A percentile compares a stretch with the other conserved stretches of the same genome.
Conservation (phyloP, 2,888 invertebrate genomes). For the Cyaniris semiargus region DNA sequence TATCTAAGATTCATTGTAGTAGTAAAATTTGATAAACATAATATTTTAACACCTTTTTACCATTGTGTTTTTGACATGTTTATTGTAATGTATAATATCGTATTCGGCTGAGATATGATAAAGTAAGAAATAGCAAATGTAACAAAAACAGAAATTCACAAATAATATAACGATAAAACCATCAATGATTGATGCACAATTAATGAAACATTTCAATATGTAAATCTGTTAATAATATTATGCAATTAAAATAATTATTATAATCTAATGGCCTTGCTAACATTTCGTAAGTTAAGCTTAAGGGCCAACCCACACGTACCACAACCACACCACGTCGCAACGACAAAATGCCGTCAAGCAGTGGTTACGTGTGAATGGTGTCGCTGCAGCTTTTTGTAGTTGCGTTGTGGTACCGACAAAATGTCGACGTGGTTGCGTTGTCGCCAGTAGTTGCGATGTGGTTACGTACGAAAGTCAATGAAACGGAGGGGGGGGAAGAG, state of each 20-base stretch:
- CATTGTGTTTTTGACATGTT: not conserved
- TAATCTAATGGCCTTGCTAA: not conserved
- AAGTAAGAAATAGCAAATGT: not conserved
- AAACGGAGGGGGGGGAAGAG: too few species aligned
- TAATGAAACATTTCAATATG: not conserved
- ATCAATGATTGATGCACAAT: too few species aligned
- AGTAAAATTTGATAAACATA: constrained; percentile 11
- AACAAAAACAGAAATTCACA: not conserved
- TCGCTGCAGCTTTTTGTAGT: too few species aligned
- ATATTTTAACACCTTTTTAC: constrained; percentile 17
- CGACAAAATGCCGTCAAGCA: too few species aligned
- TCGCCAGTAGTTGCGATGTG: too few species aligned
- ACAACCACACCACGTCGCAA: too few species aligned
- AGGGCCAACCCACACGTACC: too few species aligned
- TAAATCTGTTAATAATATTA: constrained; percentile 1
- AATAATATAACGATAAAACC: too few species aligned
- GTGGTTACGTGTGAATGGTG: too few species aligned
- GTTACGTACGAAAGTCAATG: too few species aligned
- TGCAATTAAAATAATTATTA: constrained; percentile 2
- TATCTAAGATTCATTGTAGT: not conserved
- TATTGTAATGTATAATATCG: not conserved
- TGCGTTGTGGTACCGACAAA: too few species aligned
- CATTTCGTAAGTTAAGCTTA: not conserved
- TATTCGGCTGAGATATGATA: not conserved
- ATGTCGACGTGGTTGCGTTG: too few species aligned